phyloP scores from a whole-genome alignment of 2,113 vertebrate genomes.

The Dicrurus megarhynchus region DNA sequence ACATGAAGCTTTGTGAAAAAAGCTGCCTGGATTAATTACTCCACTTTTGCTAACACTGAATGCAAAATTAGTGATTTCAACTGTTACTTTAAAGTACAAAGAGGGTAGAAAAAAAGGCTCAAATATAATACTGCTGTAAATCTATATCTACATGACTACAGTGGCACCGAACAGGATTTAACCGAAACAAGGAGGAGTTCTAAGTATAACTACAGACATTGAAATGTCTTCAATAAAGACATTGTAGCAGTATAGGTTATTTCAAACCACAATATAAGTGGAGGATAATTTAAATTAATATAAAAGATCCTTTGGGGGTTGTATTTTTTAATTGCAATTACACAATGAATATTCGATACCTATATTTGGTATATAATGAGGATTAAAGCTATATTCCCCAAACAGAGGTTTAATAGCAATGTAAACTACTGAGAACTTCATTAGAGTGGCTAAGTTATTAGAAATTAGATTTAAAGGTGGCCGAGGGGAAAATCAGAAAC shows the following conservation, averaged over 20 bases:
- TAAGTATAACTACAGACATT: neutral
- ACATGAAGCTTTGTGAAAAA: slow-evolving; percentile 24
- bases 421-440: slow-evolving; percentile 56
- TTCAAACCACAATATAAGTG: slow-evolving; percentile 16
- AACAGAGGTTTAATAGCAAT: slow-evolving; percentile 62
- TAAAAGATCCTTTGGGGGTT: slow-evolving; percentile 30
- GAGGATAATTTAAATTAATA: slow-evolving; percentile 62
- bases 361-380: slow-evolving; percentile 29
- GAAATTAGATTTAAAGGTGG: slow-evolving; percentile 39
- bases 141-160: neutral
- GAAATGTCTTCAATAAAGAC: slow-evolving; percentile 24
- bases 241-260: neutral
- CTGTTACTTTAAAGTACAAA: slow-evolving; percentile 4
- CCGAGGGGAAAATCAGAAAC: slow-evolving; percentile 25
- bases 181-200: neutral
- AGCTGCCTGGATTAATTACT: slow-evolving; percentile 30
- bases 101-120: neutral
- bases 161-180: neutral
- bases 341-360: slow-evolving; percentile 56
- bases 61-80: neutral
- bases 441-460: slow-evolving; percentile 37
- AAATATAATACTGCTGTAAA: neutral
- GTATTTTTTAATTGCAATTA: slow-evolving; percentile 59
- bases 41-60: neutral
- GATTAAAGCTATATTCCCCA: slow-evolving; percentile 56